Percentiles rank a stretch among this genome's conserved stretches.
phyloP scores from a whole-genome alignment of 2,888 invertebrate species.

The Keiferia lycopersicella region DNA sequence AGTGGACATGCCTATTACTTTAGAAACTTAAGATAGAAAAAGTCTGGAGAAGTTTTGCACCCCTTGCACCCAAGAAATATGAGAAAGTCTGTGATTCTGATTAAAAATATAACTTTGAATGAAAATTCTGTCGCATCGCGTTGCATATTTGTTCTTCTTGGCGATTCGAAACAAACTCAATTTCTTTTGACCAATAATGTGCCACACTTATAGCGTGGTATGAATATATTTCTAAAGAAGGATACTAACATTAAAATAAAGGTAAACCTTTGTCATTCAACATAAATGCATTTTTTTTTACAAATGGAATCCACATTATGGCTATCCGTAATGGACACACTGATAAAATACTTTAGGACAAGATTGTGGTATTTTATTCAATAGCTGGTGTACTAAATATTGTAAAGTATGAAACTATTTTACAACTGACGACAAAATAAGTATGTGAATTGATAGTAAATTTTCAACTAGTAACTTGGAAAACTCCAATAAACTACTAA shows the following conservation, averaged over 20 bases:
- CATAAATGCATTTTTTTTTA: too few species aligned
- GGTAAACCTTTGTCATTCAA: too few species aligned
- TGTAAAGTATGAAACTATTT: constrained; percentile 31
- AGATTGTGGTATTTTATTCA: constrained; percentile 42
- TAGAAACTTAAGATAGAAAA: background rate
- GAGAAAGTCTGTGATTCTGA: background rate
- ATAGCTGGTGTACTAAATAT: constrained; percentile 33
- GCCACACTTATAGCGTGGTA: too few species aligned
- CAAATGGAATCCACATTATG: constrained; percentile 35
- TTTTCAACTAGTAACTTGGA: too few species aligned
- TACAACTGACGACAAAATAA: constrained; percentile 23
- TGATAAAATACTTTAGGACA: constrained; percentile 39
- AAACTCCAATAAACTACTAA: too few species aligned
- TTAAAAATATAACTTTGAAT: too few species aligned
- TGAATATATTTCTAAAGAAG: too few species aligned
- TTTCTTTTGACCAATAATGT: too few species aligned
- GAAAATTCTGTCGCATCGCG: too few species aligned
- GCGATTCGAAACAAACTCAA: too few species aligned
- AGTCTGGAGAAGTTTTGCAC: background rate
- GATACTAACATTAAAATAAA: too few species aligned
- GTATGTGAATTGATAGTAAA: constrained; percentile 18
- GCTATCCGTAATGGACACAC: constrained; percentile 30
- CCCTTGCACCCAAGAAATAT: background rate
- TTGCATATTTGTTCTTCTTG: too few species aligned
- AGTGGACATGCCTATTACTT: constrained; percentile 38